Base-by-base conservation (phyloP, 2,113 vertebrate species). In the Lycaon pictus region DNA sequence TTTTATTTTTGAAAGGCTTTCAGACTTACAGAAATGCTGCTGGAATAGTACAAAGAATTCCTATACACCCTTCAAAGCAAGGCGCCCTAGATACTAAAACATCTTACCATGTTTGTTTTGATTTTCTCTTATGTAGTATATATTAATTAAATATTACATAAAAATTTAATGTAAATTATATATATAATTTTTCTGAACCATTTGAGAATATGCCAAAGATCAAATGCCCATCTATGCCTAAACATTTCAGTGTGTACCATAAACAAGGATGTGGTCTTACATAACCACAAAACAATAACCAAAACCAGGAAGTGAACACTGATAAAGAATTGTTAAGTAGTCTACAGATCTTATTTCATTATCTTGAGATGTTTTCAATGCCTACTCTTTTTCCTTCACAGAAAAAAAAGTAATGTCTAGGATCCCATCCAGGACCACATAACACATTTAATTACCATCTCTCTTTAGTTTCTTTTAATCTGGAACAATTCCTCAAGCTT, bases 1-100 rank as follows among this genome's bases (percentile, higher is more conserved):
- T 85, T n/a, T 76, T 80, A 48, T 81, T 89, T 96, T 77, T 88
- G 20, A 96, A 96, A 94, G 86, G 90, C 94, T 84, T 92, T 96
- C 80, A 87, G 80, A 71, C 51, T 84, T 84, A 65, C 2, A 48
- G 69, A 97, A 95, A 77, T 82, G 48, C 74, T 96, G 79, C 90
- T 93, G 63, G 93, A 90, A 93, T 11, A 69, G 62, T 74, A 43
- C 81, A 81, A 96, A 88, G 88, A 80, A 86, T 63, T 69, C 90
- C 76, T 79, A 0, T 77, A 56, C 32, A 37, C 23, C 63, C 63
- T 93, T 80, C 63, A 67, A 23, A 51, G n/a, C 17, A 63, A 60
- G 72, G 43, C 82, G 81, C 60, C 65, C 77, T 77, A 82, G 87
- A 96, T 72, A 37, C 51, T 92, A 93, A 88, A 93, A 88, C 53